Base-by-base conservation (phyloP, 2,113 vertebrate species). In the Rhynchopsitta pachyrhyncha region DNA sequence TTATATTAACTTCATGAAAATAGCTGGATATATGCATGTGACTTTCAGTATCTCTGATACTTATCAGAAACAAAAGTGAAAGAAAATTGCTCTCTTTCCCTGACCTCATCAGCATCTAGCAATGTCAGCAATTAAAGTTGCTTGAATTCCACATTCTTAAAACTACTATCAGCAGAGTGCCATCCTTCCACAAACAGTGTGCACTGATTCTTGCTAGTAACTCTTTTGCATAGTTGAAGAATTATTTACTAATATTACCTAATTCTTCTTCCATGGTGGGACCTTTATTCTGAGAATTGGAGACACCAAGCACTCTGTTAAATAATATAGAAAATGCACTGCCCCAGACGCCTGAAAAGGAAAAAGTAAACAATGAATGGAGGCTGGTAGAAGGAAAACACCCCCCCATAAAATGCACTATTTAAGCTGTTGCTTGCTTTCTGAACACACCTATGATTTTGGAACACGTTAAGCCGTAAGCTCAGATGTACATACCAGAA, bases 251-350 rank as follows among this genome's bases (percentile, higher is more conserved):
- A 44, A 77, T 20, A 68, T 92, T 99, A 99, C 99, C 99, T 97
- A 99, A 93, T 97, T 99, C 99, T 97, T 99, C 99, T 96, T 99
- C 99, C 99, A 99, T 99, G 81, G 99, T 99, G 88, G 98, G 98
- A 31, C 98, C 98, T 92, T 92, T 90, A 35, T 96, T 98, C n/a
- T 99, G 98, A 86, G 96, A 98, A 47, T 88, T 97, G 82, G 98
- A 99, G 92, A 99, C 97, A 17, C 99, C 99, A 53, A 99, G 95
- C 13, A 99, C 99, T 98, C 99, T 98, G 98, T 99, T 99, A 97
- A 99, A 99, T 78, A 99, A 96, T 96, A 99, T 99, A 28, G 99
- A 99, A 98, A 99, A 99, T 53, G 99, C 99, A 86, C 99, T 99
- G 91, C 99, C 99, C 99, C 99, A 99, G 57, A 99, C 98, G 57